Percentiles rank a stretch among this genome's conserved stretches.
phyloP scores from a whole-genome alignment of 2,113 vertebrate genomes.

The Poeciliopsis prolifica region DNA sequence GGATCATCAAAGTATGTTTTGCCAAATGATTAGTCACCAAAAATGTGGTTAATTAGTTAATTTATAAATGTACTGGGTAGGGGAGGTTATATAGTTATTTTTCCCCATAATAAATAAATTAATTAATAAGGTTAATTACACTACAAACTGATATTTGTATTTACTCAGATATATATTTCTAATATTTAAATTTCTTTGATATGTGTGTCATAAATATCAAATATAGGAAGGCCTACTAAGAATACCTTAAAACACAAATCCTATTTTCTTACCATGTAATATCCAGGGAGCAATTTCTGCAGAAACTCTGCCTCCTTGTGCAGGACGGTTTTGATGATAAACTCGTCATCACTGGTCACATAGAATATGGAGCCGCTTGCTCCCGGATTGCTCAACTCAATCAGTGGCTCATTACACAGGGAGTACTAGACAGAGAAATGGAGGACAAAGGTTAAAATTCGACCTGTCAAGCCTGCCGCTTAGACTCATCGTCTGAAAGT shows the following conservation, averaged over 20 bases:
- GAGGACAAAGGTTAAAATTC: conserved; percentile 8
- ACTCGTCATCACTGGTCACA: conserved; percentile 96
- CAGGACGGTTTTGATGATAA: conserved; percentile 98
- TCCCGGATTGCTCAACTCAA: conserved; percentile 95
- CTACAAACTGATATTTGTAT: no score
- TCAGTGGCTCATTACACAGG: conserved; percentile 93
- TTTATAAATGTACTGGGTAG: not conserved
- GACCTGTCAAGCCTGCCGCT: not conserved
- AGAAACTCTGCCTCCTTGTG: conserved; percentile 98
- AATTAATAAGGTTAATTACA: no score
- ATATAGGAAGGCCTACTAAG: not conserved
- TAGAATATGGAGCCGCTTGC: conserved; percentile 98
- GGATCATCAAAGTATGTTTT: not conserved
- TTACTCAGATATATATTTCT: not conserved
- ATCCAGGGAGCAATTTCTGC: conserved; percentile 98
- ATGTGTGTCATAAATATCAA: not conserved
- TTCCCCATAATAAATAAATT: not conserved
- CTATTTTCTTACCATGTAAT: conserved; percentile 90
- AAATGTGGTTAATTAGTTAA: not conserved
- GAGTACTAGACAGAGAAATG: conserved; percentile 85
- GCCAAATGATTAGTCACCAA: no score
- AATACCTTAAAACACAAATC: not conserved
- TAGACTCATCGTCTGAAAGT: conserved; percentile 1
- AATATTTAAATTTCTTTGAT: no score
- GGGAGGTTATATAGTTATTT: not conserved